Base-by-base conservation (phyloP, 2,888 invertebrate species). In the Rhingia campestris region DNA sequence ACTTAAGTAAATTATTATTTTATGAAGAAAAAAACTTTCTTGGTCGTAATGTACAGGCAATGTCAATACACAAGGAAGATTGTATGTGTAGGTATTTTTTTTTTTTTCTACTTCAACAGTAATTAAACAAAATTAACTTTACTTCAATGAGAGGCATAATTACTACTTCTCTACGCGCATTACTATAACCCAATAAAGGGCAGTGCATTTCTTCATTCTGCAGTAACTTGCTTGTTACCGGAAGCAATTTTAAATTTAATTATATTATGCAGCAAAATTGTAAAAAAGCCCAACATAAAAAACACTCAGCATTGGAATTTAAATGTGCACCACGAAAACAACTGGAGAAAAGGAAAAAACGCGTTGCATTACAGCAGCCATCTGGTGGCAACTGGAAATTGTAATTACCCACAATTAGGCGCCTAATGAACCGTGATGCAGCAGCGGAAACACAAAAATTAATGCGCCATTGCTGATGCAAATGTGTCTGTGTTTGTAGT, bases 401-500 rank as follows among this genome's bases (percentile, higher is more conserved):
- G 43, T 76, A 75, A 81, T 81, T 81, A 76, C 75, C 81, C 56
- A 81, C 81, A 81, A 81, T 75, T 81, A 81, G 70, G 81, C 51
- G 53, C 81, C 81, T 70, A 81, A 81, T 81, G 81, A 81, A 81
- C 75, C 64, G 49, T 74, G 63, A 61, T 74, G 74, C 64, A 70
- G 61, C 56, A 51, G 32, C 64, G 64, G 73, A 59, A 63, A 70
- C 30, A 70, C 63, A 53, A 61, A 61, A 63, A 45, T 76, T 4
- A 63, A 77, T 63, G 69, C 61, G 22, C 39, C 53, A 61, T 35
- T 37, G 49, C 58, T 49, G 33, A 6, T 37, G 33, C n/a, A 7
- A 35, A 43, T 58, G 51, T 61, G 33, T 41, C 12, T 7, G n/a
- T 37, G n/a, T 14, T 4, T n/a, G 14, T 12, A 53, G 22, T 47